phyloP scores from a whole-genome alignment of 2,888 invertebrate genomes.

The Leucophora obtusa region DNA sequence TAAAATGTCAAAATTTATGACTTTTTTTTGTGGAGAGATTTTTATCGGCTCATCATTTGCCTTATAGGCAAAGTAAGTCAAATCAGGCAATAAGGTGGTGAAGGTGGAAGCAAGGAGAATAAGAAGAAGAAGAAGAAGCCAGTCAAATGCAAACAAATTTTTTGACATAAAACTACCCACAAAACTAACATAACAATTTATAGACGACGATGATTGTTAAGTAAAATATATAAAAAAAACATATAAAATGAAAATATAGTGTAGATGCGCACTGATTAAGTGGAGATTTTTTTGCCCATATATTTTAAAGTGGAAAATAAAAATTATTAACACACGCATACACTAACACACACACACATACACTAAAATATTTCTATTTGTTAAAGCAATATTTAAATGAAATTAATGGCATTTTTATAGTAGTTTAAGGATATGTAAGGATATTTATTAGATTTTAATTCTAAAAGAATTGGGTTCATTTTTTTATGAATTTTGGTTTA shows the following conservation, averaged over 20 bases:
- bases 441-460: background rate
- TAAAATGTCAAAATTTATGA: slow-evolving; percentile 61
- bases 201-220: slow-evolving; percentile 1
- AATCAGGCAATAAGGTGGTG: slow-evolving; percentile 34
- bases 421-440: too few species aligned
- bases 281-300: slow-evolving; percentile 42
- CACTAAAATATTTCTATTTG: too few species aligned
- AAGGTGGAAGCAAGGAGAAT: background rate
- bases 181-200: slow-evolving; percentile 11
- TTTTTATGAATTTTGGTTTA: too few species aligned
- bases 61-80: slow-evolving; percentile 33
- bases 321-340: slow-evolving; percentile 49
- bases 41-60: slow-evolving; percentile 36
- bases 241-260: slow-evolving; percentile 22
- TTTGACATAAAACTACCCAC: slow-evolving; percentile 3
- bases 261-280: slow-evolving; percentile 63
- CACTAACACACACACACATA: slow-evolving; percentile 29
- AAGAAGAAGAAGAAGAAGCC: background rate
- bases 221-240: background rate
- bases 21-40: slow-evolving; percentile 52
- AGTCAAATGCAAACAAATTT: slow-evolving; percentile 5
- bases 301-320: slow-evolving; percentile 51
- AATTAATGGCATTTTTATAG: too few species aligned
- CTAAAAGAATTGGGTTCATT: too few species aligned
- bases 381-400: background rate